Percentiles rank a stretch among this genome's conserved stretches.
Conservation (phyloP, 2,888 invertebrate genomes). For the Malthinus flaveolus region DNA sequence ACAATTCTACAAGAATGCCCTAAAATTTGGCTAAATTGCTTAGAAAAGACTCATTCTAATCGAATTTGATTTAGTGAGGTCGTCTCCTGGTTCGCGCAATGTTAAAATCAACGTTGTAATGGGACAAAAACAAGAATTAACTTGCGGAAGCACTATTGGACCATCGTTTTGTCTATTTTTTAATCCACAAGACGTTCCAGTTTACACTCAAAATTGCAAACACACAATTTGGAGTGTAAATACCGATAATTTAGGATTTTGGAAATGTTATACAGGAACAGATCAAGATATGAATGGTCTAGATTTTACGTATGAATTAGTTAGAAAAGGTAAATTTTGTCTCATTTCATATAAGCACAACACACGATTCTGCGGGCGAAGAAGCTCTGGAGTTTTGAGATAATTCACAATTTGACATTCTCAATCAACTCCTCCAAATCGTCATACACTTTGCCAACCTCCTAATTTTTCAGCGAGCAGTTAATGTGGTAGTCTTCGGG, state of each 20-base stretch:
- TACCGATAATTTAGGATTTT: constrained; percentile 23
- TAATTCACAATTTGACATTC: no score
- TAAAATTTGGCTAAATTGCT: no score
- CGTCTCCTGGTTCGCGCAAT: background rate
- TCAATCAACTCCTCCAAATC: no score
- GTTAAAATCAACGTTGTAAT: background rate
- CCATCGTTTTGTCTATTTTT: constrained; percentile 26
- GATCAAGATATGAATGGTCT: constrained; percentile 17
- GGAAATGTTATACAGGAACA: constrained; percentile 26
- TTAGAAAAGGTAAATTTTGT: constrained; percentile 12
- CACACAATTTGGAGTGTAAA: constrained; percentile 6
- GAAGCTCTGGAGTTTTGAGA: no score
- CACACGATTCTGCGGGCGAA: no score
- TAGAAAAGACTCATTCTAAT: no score
- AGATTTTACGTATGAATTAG: constrained; percentile 23
- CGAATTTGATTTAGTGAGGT: background rate
- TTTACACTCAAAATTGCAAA: constrained; percentile 9
- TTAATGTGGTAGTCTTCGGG: no score
- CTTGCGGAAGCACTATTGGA: background rate
- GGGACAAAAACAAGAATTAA: background rate
- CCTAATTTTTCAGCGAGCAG: no score
- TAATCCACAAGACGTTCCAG: constrained; percentile 23
- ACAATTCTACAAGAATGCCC: background rate
- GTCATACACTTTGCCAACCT: no score
- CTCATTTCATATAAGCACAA: no score